Evolutionary conservation across 1,140 invertebrate genomes (phyloP).

Genomic region (Hycleus phaleratus): DNA sequence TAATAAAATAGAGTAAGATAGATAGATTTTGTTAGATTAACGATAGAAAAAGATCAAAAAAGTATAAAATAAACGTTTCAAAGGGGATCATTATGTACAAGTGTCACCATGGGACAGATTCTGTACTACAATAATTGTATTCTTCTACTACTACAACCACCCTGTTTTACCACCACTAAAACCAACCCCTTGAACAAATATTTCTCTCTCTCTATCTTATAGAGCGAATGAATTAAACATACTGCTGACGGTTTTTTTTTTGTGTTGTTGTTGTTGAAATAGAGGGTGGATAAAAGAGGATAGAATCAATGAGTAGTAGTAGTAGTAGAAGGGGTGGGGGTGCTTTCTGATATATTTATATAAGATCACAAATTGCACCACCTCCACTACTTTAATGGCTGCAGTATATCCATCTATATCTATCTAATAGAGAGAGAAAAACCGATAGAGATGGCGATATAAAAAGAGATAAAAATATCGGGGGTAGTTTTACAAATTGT

Average conservation of each 20-base stretch:
- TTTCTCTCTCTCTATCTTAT: too few relatives aligned
- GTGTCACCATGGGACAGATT: constrained; percentile 38
- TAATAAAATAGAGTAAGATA: too few relatives aligned
- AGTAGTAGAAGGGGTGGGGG: too few relatives aligned
- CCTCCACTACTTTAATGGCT: not conserved
- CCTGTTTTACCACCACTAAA: not conserved
- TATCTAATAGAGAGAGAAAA: too few relatives aligned
- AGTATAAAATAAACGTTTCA: not conserved
- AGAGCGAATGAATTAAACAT: constrained; percentile 37
- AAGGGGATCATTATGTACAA: constrained; percentile 35
- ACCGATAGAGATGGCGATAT: not conserved
- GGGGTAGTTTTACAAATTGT: not conserved
- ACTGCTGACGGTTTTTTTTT: constrained; percentile 5
- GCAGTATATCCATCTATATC: too few relatives aligned
- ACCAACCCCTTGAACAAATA: too few relatives aligned
- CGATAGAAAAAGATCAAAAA: not conserved
- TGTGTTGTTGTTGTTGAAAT: too few relatives aligned
- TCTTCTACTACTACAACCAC: constrained; percentile 10
- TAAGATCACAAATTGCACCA: constrained; percentile 20
- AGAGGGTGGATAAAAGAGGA: too few relatives aligned
- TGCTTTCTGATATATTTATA: constrained; percentile 16
- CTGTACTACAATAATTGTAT: constrained; percentile 39
- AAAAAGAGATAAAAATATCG: too few relatives aligned
- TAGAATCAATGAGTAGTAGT: too few relatives aligned
- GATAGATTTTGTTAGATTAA: too few relatives aligned